Base-by-base conservation (phyloP, 30 jellyfish, hydroid and myxozoan genomes). In the Rhopilema esculentum region DNA sequence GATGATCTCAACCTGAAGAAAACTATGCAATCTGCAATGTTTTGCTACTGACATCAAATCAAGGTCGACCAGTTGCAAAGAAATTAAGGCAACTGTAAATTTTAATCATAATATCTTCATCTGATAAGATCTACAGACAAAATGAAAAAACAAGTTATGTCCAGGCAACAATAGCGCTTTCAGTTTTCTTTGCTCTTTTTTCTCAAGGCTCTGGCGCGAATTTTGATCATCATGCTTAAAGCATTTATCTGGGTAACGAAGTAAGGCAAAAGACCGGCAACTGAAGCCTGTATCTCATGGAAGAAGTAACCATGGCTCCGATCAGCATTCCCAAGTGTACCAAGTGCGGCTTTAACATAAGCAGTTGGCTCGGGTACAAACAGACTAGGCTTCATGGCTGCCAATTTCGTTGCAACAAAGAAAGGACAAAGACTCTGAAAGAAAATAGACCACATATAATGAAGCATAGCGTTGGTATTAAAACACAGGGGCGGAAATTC, bases 391-490 rank as follows among this genome's bases (percentile, higher is more conserved):
- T 91, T 94, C 27, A 88, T 69, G 17, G 87, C 86, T 26, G 96
- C 63, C 65, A 93, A 31, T 67, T 93, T 93, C 50, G 98, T 93
- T 17, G 94, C 91, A 27, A 93, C 98, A 65, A 88, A 71, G 88
- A 31, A 73, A 19, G 98, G 98, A 31, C 69, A 27, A 27, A 89
- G 83, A 33, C 79, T 83, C 98, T 93, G 66, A 32, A 71, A 67
- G 29, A 33, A 77, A 21, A 72, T 29, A 1, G 71, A 82, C 26
- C n/a, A n/a, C n/a, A n/a, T n/a, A n/a, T n/a, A n/a, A n/a, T n/a
- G n/a, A n/a, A n/a, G n/a, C n/a, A n/a, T n/a, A n/a, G n/a, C n/a
- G n/a, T n/a, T n/a, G n/a, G n/a, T n/a, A n/a, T n/a, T n/a, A n/a
- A n/a, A n/a, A n/a, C n/a, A n/a, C n/a, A n/a, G n/a, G n/a, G n/a